Conservation (phyloP, 2,113 vertebrate species). For the Myocastor coypus region DNA sequence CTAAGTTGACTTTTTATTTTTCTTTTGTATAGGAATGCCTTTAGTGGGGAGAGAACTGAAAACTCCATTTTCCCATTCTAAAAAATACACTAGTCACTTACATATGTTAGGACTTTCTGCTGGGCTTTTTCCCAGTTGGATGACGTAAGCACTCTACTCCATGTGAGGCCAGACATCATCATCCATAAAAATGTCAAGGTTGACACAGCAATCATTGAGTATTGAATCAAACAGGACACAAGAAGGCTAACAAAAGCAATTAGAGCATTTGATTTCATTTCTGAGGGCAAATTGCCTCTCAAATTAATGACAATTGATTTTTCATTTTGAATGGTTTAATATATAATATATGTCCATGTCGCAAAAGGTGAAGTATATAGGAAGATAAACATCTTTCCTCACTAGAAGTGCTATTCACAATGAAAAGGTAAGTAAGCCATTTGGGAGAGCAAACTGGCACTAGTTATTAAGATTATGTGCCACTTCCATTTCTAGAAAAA, state of each 20-base stretch:
- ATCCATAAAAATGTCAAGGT: constrained; percentile 82
- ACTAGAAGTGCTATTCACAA: background rate
- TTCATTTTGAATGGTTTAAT: constrained; percentile 63
- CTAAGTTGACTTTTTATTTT: constrained; percentile 38
- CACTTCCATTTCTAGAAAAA: background rate
- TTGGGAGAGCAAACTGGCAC: background rate
- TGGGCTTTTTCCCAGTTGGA: constrained; percentile 88
- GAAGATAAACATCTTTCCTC: background rate
- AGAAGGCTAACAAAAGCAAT: constrained; percentile 35
- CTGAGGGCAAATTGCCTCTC: constrained; percentile 2
- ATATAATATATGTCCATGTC: background rate
- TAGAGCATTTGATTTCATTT: constrained; percentile 32
- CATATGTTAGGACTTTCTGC: constrained; percentile 87
- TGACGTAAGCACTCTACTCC: constrained; percentile 85
- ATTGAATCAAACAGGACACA: constrained; percentile 55
- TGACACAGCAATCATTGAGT: constrained; percentile 10
- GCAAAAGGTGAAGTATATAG: constrained; percentile 8
- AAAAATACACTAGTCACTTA: constrained; percentile 86
- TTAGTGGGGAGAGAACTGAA: constrained; percentile 42
- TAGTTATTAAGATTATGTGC: background rate
- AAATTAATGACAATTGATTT: constrained; percentile 58
- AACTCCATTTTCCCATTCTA: constrained; percentile 41
- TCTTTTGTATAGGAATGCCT: constrained; percentile 2
- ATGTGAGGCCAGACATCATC: constrained; percentile 85
- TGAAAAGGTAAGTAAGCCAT: background rate